Evolutionary conservation across 2,113 vertebrate species (phyloP).

Genomic region (Heliornis fulica): DNA sequence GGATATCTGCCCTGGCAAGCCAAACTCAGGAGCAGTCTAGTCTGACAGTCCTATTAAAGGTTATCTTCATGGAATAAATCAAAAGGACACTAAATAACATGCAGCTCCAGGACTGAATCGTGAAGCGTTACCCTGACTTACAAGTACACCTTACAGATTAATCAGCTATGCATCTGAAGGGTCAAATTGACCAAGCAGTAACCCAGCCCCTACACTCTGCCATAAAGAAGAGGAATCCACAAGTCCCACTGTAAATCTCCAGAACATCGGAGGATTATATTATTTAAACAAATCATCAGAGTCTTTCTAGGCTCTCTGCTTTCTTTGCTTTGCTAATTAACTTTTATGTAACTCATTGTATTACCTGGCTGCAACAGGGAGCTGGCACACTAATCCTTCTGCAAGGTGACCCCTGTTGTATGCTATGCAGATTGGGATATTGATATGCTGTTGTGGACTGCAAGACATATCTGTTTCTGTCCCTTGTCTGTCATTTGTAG

Average conservation of each 20-base stretch:
- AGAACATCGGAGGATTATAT: conserved; percentile 30
- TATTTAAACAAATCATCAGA: conserved; percentile 40
- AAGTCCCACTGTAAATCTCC: not conserved
- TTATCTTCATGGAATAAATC: not conserved
- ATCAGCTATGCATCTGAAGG: not conserved
- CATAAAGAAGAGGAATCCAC: not conserved
- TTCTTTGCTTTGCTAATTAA: conserved; percentile 64
- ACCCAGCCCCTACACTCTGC: not conserved
- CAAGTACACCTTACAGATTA: not conserved
- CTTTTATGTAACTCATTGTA: conserved; percentile 27
- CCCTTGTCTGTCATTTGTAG: conserved; percentile 32
- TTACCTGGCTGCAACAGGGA: conserved; percentile 33
- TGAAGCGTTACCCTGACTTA: not conserved
- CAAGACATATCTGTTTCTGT: conserved; percentile 28
- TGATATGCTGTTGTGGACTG: conserved; percentile 41
- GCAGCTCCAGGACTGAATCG: not conserved
- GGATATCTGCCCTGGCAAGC: not conserved
- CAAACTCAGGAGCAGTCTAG: not conserved
- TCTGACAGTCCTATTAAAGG: not conserved
- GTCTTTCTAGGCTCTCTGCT: not conserved
- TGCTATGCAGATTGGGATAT: conserved; percentile 47
- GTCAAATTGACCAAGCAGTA: not conserved
- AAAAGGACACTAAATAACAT: not conserved
- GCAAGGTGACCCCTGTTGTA: conserved; percentile 55
- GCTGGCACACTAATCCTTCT: conserved; percentile 46